Evolutionary conservation across 2,113 vertebrate genomes (phyloP).

Genomic region (Aptenodytes patagonicus): DNA sequence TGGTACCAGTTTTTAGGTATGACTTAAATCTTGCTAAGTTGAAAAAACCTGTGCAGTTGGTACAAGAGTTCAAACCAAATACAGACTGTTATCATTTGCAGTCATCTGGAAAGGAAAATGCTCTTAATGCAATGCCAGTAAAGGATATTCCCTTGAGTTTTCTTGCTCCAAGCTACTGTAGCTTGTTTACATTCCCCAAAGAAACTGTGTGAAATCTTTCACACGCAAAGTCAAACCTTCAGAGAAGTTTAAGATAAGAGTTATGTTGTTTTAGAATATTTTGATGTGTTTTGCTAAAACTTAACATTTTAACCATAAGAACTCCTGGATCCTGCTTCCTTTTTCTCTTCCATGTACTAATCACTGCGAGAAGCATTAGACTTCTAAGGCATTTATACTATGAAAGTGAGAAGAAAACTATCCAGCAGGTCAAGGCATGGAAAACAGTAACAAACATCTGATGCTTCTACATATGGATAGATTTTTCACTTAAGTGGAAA

Average conservation of each 20-base stretch:
- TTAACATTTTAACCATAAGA: neutral
- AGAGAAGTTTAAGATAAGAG: neutral
- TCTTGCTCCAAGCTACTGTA: neutral
- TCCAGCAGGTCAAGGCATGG: constrained; percentile 1
- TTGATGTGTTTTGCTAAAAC: neutral
- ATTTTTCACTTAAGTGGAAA: constrained; percentile 47
- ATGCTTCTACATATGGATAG: neutral
- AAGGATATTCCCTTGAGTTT: constrained; percentile 24
- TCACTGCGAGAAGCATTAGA: neutral
- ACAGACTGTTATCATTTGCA: constrained; percentile 48
- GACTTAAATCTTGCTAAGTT: neutral
- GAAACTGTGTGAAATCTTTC: constrained; percentile 1
- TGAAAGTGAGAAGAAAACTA: neutral
- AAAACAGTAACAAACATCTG: constrained; percentile 44
- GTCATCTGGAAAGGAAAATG: constrained; percentile 52
- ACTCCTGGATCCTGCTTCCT: neutral
- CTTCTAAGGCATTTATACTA: neutral
- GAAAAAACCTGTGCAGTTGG: neutral
- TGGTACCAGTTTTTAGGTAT: neutral
- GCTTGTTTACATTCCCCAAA: constrained; percentile 45
- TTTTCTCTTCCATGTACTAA: neutral
- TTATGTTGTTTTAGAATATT: neutral
- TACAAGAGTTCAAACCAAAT: constrained; percentile 35
- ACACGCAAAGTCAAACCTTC: neutral
- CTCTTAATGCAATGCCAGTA: constrained; percentile 4